phyloP scores from a whole-genome alignment of 2,797 vertebrate genomes.

The Microctenopoma lineatum region DNA sequence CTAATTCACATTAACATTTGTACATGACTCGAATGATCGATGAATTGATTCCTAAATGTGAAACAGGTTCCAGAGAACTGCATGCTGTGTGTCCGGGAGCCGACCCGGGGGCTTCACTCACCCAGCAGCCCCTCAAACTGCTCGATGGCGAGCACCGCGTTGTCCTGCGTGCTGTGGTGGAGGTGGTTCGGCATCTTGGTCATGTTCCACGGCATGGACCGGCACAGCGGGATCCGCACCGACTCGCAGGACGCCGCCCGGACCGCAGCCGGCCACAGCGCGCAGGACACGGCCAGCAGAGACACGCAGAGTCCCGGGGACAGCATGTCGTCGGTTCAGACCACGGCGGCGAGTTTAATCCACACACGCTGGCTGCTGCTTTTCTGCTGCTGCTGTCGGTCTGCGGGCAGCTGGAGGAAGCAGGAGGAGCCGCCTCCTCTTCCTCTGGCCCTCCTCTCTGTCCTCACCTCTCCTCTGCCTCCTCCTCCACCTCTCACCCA shows the following conservation, averaged over 20 bases:
- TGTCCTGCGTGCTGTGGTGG: conserved; percentile 99
- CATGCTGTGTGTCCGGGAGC: too few species aligned
- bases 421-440: conserved; percentile 52
- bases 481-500: conserved; percentile 22
- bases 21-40: too few species aligned
- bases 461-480: not conserved
- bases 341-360: conserved; percentile 20
- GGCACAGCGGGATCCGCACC: conserved; percentile 94
- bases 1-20: too few species aligned
- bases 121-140: conserved; percentile 94
- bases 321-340: conserved; percentile 59
- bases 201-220: conserved; percentile 97
- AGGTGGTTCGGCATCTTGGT: conserved; percentile 99
- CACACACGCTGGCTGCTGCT: conserved; percentile 20
- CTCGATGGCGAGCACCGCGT: conserved; percentile 97
- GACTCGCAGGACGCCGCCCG: conserved; percentile 90
- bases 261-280: conserved; percentile 72
- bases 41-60: too few species aligned
- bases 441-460: conserved; percentile 9
- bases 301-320: conserved; percentile 63
- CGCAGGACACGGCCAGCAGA: conserved; percentile 76
- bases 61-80: too few species aligned
- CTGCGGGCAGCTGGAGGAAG: conserved; percentile 33
- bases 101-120: conserved; percentile 49
- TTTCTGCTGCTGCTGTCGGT: conserved; percentile 35